Base-by-base conservation (phyloP, 2,888 invertebrate genomes). In the Netelia inedita region DNA sequence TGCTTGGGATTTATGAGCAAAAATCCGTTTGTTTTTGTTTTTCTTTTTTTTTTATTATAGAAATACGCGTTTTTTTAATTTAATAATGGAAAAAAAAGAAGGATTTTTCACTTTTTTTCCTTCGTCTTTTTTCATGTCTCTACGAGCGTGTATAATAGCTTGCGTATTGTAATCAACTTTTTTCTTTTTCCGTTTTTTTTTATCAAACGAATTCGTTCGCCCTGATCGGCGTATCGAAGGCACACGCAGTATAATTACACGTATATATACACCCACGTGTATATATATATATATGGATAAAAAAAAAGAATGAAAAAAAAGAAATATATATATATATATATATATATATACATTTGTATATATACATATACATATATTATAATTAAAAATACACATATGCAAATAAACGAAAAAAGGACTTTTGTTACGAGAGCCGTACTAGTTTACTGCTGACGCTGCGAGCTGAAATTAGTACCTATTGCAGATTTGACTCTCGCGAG, bases 91-190 rank as follows among this genome's bases (percentile, higher is more conserved):
- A 28, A 2, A 10, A 11, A 1, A n/a, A 21, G 68, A 46, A 6
- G 19, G 35, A 46, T 63, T 66, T 59, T 59, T 68, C 59, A 61
- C 59, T 69, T 61, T 65, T 21, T 57, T 74, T 69, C 28, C 16
- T 72, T 66, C 46, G 50, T 75, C 46, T 59, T 79, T 63, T 21
- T 21, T 53, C 61, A 46, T 78, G 53, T 78, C 19, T 72, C 28
- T 68, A 68, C 72, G 69, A 83, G 83, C 83, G 81, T 83, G 83
- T 86, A 86, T 46, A 86, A 85, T 78, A 85, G 85, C 85, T 85
- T 83, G 63, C 66, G 66, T 82, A 78, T 74, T 66, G 66, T 74
- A 72, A 43, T 66, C 50, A 85, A 74, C 68, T 83, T 79, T 28
- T 65, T 65, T n/a, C n/a, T n/a, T n/a, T n/a, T 55, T 55, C 55